Conservation (phyloP, 2,113 vertebrate species). For the Collichthys lucidus region DNA sequence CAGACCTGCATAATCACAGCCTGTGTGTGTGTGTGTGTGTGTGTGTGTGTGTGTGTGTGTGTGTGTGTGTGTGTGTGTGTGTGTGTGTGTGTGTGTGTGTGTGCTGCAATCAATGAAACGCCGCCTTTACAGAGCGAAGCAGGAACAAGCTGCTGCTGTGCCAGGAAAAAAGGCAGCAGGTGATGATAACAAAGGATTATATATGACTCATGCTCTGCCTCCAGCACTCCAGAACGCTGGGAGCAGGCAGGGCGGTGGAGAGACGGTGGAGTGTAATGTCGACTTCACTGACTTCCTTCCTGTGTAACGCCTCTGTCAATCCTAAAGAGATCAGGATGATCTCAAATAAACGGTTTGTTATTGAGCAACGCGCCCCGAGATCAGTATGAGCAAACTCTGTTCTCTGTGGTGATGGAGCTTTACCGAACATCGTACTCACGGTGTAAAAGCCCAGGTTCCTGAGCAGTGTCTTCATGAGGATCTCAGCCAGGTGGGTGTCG, state of each 20-base stretch:
- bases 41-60: slow-evolving; percentile 15
- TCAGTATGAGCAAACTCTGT: neutral
- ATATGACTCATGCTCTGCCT: slow-evolving; percentile 29
- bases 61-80: too few relatives aligned
- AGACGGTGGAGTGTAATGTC: neutral
- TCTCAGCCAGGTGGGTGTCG: slow-evolving; percentile 97
- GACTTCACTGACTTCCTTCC: slow-evolving; percentile 11
- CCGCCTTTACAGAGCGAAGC: slow-evolving; percentile 5
- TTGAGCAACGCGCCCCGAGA: neutral
- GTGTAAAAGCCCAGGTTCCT: slow-evolving; percentile 98
- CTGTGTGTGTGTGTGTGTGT: slow-evolving; percentile 14
- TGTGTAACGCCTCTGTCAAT: neutral
- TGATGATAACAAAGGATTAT: slow-evolving; percentile 40
- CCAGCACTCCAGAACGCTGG: neutral
- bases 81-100: too few relatives aligned
- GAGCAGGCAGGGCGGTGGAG: neutral
- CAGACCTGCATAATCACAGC: slow-evolving; percentile 17
- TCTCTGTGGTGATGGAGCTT: neutral
- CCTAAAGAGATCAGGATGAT: slow-evolving; percentile 12
- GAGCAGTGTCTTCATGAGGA: slow-evolving; percentile 98
- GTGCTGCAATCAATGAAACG: slow-evolving; percentile 25
- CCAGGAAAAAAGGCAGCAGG: slow-evolving; percentile 39
- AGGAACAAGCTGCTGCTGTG: slow-evolving; percentile 9
- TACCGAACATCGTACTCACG: slow-evolving; percentile 80
- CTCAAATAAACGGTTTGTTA: neutral